Base-by-base conservation (phyloP, 1,140 invertebrate genomes). In the Trichonephila clavata region DNA sequence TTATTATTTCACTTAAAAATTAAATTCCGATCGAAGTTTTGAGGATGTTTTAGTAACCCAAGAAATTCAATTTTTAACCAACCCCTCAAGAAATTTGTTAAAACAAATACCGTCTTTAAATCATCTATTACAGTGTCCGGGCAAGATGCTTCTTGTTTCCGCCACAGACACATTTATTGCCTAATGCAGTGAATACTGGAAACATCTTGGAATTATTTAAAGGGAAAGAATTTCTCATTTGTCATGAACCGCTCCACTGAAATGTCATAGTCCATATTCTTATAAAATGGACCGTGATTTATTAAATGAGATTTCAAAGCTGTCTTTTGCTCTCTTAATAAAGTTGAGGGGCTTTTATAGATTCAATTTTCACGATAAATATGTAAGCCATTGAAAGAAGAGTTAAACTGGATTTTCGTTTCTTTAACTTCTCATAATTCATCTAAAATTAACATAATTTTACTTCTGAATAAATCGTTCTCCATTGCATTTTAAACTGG, bases 121-220 rank as follows among this genome's bases (percentile, higher is more conserved):
- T 83, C 32, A 83, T 83, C 43, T 83, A 83, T 83, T 50, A 83
- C 80, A 4, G 43, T 57, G 80, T 50, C 43, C 32, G 1, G n/a
- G 80, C 39, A 83, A 83, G 32, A 83, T 83, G 80, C 43, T 83
- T 21, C 18, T 13, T 50, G 50, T 5, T 50, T 50, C 50, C 18
- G 80, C 14, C 21, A 21, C 14, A n/a, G 80, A 83, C 80, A 83
- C 80, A 83, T 83, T 83, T 83, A 83, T 83, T 83, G 43, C 80
- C 80, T 21, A 57, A 83, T 83, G 80, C 80, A 83, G 5, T 83
- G 43, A 43, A 83, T 57, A 21, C 80, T 39, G 80, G 80, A 83
- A 83, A 83, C 80, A 83, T 83, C 18, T 16, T 21, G 21, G 43
- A 18, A 83, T 83, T 43, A 83, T 83, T 83, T 43, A 77, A 10